A percentile compares a stretch with the other conserved stretches of the same genome.
These are phyloP conservation scores for Sarcophaga rosellei DNA, from an alignment of 2,888 invertebrate species.

Conservation along the genomic window DNA sequence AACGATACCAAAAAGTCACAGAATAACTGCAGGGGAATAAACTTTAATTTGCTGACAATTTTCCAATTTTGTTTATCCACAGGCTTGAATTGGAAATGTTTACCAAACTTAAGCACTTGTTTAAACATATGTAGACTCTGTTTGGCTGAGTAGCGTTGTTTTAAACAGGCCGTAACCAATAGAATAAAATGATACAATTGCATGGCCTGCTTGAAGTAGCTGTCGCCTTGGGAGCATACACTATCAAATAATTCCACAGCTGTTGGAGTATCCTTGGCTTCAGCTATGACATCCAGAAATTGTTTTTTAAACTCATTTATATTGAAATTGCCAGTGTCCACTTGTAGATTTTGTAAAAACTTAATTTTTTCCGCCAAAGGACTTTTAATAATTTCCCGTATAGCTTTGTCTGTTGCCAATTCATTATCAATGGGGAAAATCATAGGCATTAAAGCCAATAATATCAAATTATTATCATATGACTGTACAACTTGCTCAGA, in stretches of 20 bases:
- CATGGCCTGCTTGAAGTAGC: conserved; percentile 70
- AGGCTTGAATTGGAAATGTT: conserved; percentile 70
- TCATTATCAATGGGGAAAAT: conserved; percentile 72
- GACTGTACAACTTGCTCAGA: conserved; percentile 79
- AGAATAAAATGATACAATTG: conserved; percentile 75
- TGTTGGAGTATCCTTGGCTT: conserved; percentile 66
- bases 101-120: conserved; percentile 68
- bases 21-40: conserved; percentile 83
- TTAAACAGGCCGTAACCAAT: conserved; percentile 74
- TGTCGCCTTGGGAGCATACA: conserved; percentile 71
- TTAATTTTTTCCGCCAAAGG: conserved; percentile 70
- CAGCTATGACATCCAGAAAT: conserved; percentile 74
- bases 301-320: conserved; percentile 73
- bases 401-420: conserved; percentile 40
- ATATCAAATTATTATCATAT: conserved; percentile 78
- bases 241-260: conserved; percentile 73
- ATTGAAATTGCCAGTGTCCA: conserved; percentile 66
- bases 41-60: conserved; percentile 80
- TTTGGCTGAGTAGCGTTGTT: conserved; percentile 65
- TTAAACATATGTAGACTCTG: conserved; percentile 73
- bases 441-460: conserved; percentile 76
- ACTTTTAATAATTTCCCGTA: conserved; percentile 73
- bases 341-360: conserved; percentile 71
- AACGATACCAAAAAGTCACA: conserved; percentile 83
- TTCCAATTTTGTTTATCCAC: conserved; percentile 71